phyloP scores from a whole-genome alignment of 2,888 invertebrate species.

The Protodeltote pygarga region DNA sequence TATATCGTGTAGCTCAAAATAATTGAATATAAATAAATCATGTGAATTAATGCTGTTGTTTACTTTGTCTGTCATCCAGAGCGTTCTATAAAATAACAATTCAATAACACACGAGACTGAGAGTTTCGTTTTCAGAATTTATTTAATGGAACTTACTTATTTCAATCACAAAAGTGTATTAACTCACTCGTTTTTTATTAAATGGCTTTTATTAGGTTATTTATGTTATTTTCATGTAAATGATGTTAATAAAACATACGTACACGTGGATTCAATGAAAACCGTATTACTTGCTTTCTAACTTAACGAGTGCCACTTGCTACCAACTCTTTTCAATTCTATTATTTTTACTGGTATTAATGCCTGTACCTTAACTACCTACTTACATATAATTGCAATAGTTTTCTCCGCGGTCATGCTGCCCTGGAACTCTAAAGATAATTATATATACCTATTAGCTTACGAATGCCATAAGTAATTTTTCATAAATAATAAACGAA shows the following conservation, averaged over 20 bases:
- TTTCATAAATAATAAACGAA: conserved; percentile 19
- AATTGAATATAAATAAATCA: conserved; percentile 71
- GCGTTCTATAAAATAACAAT: too few relatives aligned
- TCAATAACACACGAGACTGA: too few relatives aligned
- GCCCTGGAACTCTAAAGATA: conserved; percentile 24
- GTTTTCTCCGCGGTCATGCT: conserved; percentile 6
- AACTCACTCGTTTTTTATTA: too few relatives aligned
- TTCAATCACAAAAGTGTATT: too few relatives aligned
- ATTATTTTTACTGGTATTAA: conserved; percentile 13
- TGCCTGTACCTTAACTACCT: conserved; percentile 2
- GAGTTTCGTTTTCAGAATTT: too few relatives aligned
- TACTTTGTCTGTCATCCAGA: too few relatives aligned
- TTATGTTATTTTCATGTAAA: background rate
- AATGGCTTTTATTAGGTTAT: conserved; percentile 7
- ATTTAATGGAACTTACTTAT: too few relatives aligned
- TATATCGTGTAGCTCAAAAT: conserved; percentile 81
- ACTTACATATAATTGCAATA: conserved; percentile 21
- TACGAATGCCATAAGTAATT: conserved; percentile 12
- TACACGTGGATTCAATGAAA: background rate
- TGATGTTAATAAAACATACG: too few relatives aligned
- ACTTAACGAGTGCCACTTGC: conserved; percentile 16
- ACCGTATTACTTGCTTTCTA: background rate
- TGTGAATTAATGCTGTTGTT: conserved; percentile 70
- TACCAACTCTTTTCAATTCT: conserved; percentile 12
- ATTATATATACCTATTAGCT: too few relatives aligned